Evolutionary conservation across 2,797 vertebrate genomes (phyloP), one percentile per base, ranked within the genome.

Genomic region (Clarias platycephalus): DNA sequence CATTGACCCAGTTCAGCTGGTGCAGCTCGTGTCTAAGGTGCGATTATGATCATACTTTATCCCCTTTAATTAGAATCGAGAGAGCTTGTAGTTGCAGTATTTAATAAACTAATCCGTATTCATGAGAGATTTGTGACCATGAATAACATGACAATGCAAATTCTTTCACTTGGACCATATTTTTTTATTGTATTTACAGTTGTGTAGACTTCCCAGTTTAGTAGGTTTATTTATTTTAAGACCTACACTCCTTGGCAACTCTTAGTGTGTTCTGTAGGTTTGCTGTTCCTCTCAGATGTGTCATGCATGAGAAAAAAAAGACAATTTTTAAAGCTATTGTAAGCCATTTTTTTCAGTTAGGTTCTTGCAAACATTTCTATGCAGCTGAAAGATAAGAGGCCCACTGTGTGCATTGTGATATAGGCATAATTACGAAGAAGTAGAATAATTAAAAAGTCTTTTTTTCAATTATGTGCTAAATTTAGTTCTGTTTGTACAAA

Each of bases 1-100:
- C 79, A 92, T 87, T 0, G 95, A 97, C 87, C 96, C 97, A 4
- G 95, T 99, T 71, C 95, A 96, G 83, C 98, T 99, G 92, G 97
- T 99, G 86, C 96, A 94, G 85, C 93, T 92, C 63, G 88, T 99
- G 84, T 97, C 97, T 91, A 96, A 98, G 95, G 98, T 98, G 58
- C 15, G 49, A 44, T 63, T 37, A 31, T 16, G 13, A 20, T n/a
- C 16, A 68, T 34, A 34, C 49, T 64, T 75, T 18, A 44, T 79
- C 2, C 3, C 3, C 22, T 63, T 62, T 37, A n/a, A 37, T 40
- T n/a, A 16, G 34, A 62, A 40, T 16, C 13, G 6, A n/a, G 18
- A 40, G 40, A n/a, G 1, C 2, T 28, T 31, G 34, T 24, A 9
- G 5, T 8, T 31, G 37, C 22, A 24, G 67, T 66, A 31, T 67